These are phyloP conservation scores for Acanthosepion pharaonis DNA, from an alignment of 2,888 invertebrate genomes.

Conservation along the genomic window DNA sequence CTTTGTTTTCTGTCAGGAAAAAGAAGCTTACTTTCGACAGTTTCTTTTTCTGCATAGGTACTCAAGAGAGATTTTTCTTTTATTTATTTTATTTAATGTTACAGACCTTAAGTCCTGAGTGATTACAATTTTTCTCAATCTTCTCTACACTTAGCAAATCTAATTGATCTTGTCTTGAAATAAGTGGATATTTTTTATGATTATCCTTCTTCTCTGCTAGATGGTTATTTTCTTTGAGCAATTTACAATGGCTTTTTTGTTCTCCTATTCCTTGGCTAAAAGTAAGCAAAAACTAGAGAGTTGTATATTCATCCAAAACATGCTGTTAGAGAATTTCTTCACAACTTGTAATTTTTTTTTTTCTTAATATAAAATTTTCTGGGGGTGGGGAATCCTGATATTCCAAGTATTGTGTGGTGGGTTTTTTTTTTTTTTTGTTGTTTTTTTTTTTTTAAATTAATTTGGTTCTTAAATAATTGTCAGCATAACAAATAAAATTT, in stretches of 20 bases:
- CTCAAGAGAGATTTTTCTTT: neutral
- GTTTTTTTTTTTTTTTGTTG: too few species aligned
- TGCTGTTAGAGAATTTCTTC: too few species aligned
- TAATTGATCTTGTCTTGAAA: neutral
- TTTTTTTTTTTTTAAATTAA: too few species aligned
- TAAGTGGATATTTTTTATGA: neutral
- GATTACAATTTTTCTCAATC: neutral
- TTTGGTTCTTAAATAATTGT: too few species aligned
- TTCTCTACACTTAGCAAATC: neutral
- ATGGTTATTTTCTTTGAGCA: neutral
- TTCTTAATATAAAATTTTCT: too few species aligned
- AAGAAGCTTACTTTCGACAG: neutral
- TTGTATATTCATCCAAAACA: too few species aligned
- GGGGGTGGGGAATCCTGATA: too few species aligned
- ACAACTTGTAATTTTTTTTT: too few species aligned
- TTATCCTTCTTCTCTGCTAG: neutral
- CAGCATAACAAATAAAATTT: too few species aligned
- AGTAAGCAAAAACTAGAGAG: too few species aligned
- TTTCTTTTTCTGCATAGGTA: neutral
- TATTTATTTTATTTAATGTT: neutral
- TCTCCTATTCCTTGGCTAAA: too few species aligned
- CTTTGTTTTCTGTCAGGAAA: neutral
- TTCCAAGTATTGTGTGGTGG: too few species aligned
- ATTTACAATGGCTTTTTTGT: neutral
- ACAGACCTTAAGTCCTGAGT: neutral